Evolutionary conservation across 2,888 invertebrate genomes (phyloP).

Genomic region (Agonopterix subpropinquella): DNA sequence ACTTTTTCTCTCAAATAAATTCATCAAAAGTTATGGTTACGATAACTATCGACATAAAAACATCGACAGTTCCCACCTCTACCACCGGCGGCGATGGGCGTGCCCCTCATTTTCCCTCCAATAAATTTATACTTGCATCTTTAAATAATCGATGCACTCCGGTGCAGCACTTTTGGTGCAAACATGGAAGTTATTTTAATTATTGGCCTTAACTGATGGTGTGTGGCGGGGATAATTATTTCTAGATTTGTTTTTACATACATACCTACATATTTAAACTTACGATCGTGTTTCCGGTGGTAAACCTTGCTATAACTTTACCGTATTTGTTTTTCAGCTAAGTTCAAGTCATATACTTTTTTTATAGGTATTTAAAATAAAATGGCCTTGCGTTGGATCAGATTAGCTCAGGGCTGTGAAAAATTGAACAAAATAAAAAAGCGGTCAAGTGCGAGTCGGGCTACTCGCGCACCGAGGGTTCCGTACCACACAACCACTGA

Average conservation of each 20-base stretch:
- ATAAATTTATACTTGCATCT: constrained; percentile 65
- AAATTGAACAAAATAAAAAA: too few species aligned
- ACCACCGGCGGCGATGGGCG: constrained; percentile 54
- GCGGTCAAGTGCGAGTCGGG: too few species aligned
- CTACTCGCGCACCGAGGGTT: too few species aligned
- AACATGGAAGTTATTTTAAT: constrained; percentile 48
- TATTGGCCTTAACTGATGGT: constrained; percentile 5
- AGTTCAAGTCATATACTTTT: too few species aligned
- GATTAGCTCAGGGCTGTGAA: too few species aligned
- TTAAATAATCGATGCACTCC: constrained; percentile 55
- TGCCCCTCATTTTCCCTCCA: constrained; percentile 53
- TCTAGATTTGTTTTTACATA: too few species aligned
- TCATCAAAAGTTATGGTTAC: too few species aligned
- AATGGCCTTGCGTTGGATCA: too few species aligned
- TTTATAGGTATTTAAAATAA: too few species aligned
- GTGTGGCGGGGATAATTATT: background rate
- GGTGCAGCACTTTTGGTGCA: constrained; percentile 46
- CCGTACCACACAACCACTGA: too few species aligned
- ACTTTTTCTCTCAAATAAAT: too few species aligned
- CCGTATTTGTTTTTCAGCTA: background rate
- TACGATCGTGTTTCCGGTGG: background rate
- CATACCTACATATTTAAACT: background rate
- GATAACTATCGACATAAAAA: background rate
- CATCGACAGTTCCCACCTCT: constrained; percentile 25
- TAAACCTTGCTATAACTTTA: background rate